A percentile compares a stretch with the other conserved stretches of the same genome.
These are phyloP conservation scores for Nesometra sesokonis DNA, from an alignment of 35 echinoderm and acorn worm species.

Conservation along the genomic window DNA sequence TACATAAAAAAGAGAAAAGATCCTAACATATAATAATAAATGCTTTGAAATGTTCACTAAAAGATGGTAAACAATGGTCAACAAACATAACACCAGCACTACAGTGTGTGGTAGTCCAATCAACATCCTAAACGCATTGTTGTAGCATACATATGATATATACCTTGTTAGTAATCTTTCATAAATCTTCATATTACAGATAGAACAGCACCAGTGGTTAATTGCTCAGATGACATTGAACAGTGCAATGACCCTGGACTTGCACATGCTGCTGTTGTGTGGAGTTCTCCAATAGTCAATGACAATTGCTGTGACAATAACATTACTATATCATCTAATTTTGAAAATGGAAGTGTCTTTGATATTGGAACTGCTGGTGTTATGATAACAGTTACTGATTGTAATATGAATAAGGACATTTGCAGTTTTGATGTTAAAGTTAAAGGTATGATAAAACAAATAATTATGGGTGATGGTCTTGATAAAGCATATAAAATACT, in stretches of 20 bases:
- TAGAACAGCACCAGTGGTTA: neutral
- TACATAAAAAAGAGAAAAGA: no score
- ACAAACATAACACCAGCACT: no score
- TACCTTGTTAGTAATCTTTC: no score
- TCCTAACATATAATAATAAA: no score
- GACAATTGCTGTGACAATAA: neutral
- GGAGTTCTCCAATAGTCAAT: neutral
- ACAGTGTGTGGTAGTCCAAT: no score
- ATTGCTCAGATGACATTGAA: neutral
- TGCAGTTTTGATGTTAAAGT: neutral
- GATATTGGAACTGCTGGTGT: neutral
- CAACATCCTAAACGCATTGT: no score
- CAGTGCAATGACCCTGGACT: neutral
- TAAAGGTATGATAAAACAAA: neutral
- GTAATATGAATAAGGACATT: neutral
- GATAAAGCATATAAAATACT: no score
- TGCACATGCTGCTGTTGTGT: neutral
- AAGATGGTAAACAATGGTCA: no score
- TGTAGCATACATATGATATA: no score
- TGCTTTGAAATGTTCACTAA: no score
- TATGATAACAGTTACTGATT: neutral
- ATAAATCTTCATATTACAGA: neutral
- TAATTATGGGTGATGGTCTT: neutral
- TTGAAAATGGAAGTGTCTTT: neutral
- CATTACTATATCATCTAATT: neutral